Conservation (phyloP, 2,888 invertebrate species). For the Eupithecia centaureata region DNA sequence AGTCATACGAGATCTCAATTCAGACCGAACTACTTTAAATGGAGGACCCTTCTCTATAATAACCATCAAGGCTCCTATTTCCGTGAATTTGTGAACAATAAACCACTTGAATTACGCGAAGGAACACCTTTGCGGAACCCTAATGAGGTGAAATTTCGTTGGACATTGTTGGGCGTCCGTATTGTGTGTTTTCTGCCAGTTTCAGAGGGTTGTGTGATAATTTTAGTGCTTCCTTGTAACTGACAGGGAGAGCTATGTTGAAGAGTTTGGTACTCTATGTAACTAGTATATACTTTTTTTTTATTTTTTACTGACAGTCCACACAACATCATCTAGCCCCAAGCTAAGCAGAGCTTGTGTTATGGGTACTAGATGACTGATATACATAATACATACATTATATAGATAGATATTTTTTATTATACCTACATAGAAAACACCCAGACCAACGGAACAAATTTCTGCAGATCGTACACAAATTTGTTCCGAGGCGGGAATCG, state of each 20-base stretch:
- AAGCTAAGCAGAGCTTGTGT: no score
- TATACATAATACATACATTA: no score
- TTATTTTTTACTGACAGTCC: no score
- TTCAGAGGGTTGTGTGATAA: not conserved
- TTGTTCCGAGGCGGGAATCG: no score
- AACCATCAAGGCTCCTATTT: not conserved
- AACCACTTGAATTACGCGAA: not conserved
- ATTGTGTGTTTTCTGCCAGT: not conserved
- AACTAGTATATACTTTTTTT: no score
- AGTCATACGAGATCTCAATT: not conserved
- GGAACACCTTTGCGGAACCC: constrained; percentile 4
- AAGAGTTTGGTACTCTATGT: not conserved
- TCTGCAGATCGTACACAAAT: no score
- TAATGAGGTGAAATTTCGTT: constrained; percentile 12
- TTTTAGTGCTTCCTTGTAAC: not conserved
- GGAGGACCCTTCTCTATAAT: not conserved
- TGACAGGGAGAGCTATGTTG: not conserved
- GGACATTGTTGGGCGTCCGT: not conserved
- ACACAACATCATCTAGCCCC: no score
- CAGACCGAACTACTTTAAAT: not conserved
- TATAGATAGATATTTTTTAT: no score
- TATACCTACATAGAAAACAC: no score
- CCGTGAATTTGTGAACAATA: constrained; percentile 5
- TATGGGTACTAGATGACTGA: no score
- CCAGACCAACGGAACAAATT: no score